Evolutionary conservation across 2,888 invertebrate species (phyloP).

Genomic region (Nephrotoma flavescens): DNA sequence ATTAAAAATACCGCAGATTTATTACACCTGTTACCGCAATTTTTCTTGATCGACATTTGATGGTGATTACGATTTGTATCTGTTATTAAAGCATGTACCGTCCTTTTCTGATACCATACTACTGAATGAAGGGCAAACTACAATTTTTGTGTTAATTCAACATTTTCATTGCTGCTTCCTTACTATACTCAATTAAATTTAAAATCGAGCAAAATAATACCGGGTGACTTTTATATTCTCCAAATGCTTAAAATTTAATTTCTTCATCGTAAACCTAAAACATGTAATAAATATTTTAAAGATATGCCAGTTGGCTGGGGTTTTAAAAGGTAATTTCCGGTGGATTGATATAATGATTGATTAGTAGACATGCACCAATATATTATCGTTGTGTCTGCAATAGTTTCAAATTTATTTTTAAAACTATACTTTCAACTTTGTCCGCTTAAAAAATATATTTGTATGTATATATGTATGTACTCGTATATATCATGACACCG

Average conservation of each 20-base stretch:
- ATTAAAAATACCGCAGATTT: background rate
- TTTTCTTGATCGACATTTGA: background rate
- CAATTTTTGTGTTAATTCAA: background rate
- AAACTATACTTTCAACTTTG: background rate
- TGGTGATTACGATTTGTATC: background rate
- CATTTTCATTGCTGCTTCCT: background rate
- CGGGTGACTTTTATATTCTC: background rate
- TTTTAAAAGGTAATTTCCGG: background rate
- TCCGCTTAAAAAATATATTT: background rate
- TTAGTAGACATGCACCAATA: background rate
- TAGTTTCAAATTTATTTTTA: background rate
- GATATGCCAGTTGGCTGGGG: background rate
- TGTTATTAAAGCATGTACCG: background rate
- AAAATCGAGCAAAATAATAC: background rate
- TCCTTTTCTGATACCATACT: background rate
- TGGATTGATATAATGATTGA: background rate
- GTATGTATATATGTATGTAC: background rate
- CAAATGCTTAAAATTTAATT: background rate
- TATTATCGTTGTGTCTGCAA: background rate
- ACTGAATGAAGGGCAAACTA: background rate
- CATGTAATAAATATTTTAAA: background rate
- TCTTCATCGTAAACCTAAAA: background rate
- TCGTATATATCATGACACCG: background rate
- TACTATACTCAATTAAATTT: background rate
- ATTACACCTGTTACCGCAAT: background rate